A percentile compares a stretch with the other conserved stretches of the same genome.
These are phyloP conservation scores for Ichneumoninae sp. DNA, from an alignment of 2,888 invertebrate species.

Conservation along the genomic window DNA sequence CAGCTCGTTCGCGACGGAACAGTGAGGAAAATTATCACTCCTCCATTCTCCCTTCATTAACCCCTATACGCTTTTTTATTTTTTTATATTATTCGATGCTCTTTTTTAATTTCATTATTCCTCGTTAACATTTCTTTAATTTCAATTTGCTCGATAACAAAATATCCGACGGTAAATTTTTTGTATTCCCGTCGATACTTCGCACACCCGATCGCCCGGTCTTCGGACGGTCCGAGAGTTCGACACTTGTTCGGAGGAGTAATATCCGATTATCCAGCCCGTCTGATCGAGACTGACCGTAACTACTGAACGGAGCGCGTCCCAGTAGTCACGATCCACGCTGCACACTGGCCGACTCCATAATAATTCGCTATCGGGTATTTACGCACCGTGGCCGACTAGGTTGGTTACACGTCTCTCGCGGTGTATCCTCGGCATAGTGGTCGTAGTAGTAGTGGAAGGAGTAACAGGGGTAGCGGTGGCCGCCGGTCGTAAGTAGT, in stretches of 20 bases:
- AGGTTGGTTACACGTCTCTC: conserved; percentile 16
- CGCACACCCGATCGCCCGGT: background rate
- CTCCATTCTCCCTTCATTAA: conserved; percentile 30
- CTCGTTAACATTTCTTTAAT: background rate
- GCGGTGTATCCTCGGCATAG: conserved; percentile 30
- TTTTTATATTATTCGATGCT: conserved; percentile 41
- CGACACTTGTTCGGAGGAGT: background rate
- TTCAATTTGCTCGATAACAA: background rate
- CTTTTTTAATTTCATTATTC: background rate
- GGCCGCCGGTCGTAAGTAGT: conserved; percentile 60
- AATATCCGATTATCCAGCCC: conserved; percentile 2
- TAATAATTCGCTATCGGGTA: conserved; percentile 2
- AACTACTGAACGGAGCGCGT: conserved; percentile 41
- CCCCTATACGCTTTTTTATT: conserved; percentile 5
- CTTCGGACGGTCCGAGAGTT: background rate
- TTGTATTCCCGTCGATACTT: background rate
- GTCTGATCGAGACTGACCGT: conserved; percentile 33
- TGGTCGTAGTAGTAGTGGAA: conserved; percentile 39
- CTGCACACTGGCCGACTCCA: conserved; percentile 11
- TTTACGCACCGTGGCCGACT: background rate
- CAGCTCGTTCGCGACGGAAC: conserved; percentile 9
- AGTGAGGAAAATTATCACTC: conserved; percentile 37
- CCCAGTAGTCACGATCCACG: conserved; percentile 18
- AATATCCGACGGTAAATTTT: conserved; percentile 1
- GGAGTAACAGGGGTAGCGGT: conserved; percentile 44